These are phyloP conservation scores for Acleris laterana DNA, from an alignment of 2,888 invertebrate genomes.

Conservation along the genomic window DNA sequence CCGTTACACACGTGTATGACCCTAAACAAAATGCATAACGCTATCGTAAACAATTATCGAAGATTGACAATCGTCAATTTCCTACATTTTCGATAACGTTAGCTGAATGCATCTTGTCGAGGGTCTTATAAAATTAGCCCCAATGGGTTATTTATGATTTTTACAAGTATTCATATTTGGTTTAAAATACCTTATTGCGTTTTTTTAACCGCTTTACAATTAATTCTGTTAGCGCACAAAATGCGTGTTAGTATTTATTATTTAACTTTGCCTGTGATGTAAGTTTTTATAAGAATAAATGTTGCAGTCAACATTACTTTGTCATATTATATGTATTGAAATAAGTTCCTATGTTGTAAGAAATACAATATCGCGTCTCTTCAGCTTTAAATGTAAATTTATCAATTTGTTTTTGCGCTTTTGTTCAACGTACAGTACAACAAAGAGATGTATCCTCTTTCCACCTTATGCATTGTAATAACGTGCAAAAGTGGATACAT, in stretches of 20 bases:
- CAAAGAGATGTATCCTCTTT: no score
- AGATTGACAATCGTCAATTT: no score
- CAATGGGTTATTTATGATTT: constrained; percentile 6
- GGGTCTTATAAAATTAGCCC: neutral
- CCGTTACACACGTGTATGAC: no score
- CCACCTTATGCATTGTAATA: no score
- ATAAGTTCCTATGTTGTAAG: constrained; percentile 31
- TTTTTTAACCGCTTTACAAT: neutral
- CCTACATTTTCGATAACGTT: no score
- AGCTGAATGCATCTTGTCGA: no score
- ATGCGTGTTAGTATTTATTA: constrained; percentile 28
- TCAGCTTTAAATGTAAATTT: constrained; percentile 1
- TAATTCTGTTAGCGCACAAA: constrained; percentile 29
- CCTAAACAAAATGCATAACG: no score
- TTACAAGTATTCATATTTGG: constrained; percentile 12
- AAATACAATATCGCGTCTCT: constrained; percentile 7
- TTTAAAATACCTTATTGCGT: neutral
- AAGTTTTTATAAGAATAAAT: constrained; percentile 38
- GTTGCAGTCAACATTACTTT: constrained; percentile 46
- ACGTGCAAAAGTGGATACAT: no score
- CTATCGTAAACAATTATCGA: no score
- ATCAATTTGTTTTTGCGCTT: neutral
- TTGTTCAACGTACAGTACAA: no score
- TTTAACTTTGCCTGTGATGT: constrained; percentile 54
- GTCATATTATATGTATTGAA: constrained; percentile 16